Evolutionary conservation across 2,888 invertebrate species (phyloP).

Genomic region (Leptarthrus brevirostris): DNA sequence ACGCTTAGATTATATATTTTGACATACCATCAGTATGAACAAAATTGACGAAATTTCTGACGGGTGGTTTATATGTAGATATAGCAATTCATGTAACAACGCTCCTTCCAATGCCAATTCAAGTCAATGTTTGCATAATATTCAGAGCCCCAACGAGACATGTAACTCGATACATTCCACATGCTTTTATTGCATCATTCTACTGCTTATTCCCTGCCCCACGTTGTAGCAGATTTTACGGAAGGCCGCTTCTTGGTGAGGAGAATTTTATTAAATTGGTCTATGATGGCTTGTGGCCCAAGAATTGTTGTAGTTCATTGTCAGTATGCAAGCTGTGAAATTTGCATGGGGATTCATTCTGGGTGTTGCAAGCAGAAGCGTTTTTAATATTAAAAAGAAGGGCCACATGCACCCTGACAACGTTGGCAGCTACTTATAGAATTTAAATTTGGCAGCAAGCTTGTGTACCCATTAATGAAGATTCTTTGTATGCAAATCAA

Average conservation of each 20-base stretch:
- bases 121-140: slow-evolving; percentile 47
- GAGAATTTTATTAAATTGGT: slow-evolving; percentile 48
- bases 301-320: slow-evolving; percentile 36
- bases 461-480: slow-evolving; percentile 17
- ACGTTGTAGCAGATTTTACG: slow-evolving; percentile 43
- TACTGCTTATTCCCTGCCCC: slow-evolving; percentile 19
- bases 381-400: slow-evolving; percentile 38
- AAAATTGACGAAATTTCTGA: slow-evolving; percentile 20
- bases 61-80: neutral
- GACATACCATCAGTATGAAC: slow-evolving; percentile 16
- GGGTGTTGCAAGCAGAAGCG: slow-evolving; percentile 30
- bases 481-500: slow-evolving; percentile 39
- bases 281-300: slow-evolving; percentile 40
- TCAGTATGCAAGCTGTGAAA: slow-evolving; percentile 45
- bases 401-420: slow-evolving; percentile 13
- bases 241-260: slow-evolving; percentile 30
- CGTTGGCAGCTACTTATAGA: slow-evolving; percentile 46
- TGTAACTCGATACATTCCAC: slow-evolving; percentile 45
- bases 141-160: slow-evolving; percentile 42
- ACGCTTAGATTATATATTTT: slow-evolving; percentile 23
- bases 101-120: slow-evolving; percentile 32
- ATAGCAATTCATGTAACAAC: too few species aligned
- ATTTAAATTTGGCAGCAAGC: slow-evolving; percentile 27
- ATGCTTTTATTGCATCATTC: slow-evolving; percentile 33
- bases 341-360: slow-evolving; percentile 39